Conservation (phyloP, 2,113 vertebrate species). For the Callaeas wilsoni region DNA sequence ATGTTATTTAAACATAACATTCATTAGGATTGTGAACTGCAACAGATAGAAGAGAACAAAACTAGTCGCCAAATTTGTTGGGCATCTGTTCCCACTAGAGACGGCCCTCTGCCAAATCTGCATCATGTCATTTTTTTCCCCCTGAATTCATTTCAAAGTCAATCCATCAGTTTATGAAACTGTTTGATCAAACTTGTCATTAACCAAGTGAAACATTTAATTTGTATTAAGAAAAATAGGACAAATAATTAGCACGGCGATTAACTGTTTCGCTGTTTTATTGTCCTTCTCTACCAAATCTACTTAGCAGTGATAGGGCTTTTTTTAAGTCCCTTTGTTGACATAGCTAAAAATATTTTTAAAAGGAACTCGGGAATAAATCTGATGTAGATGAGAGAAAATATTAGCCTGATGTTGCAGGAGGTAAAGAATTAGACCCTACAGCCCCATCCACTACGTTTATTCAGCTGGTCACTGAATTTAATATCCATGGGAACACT, state of each 20-base stretch:
- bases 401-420: background rate
- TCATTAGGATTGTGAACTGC: conserved; percentile 86
- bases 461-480: background rate
- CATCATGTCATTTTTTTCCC: conserved; percentile 73
- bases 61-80: conserved; percentile 84
- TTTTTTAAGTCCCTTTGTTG: conserved; percentile 59
- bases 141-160: conserved; percentile 86
- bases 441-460: background rate
- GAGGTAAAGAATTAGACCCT: background rate
- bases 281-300: conserved; percentile 72
- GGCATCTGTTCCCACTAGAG: conserved; percentile 85
- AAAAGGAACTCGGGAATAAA: conserved; percentile 39
- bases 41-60: conserved; percentile 86
- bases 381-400: conserved; percentile 47
- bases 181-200: conserved; percentile 85
- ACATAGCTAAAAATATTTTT: conserved; percentile 58
- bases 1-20: conserved; percentile 89
- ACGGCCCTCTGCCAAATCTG: conserved; percentile 80
- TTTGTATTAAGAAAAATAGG: conserved; percentile 81
- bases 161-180: conserved; percentile 83
- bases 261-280: conserved; percentile 73
- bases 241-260: conserved; percentile 79
- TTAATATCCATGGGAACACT: background rate
- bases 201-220: conserved; percentile 83
- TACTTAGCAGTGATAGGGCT: conserved; percentile 70